Conservation (phyloP, 2,888 invertebrate genomes). For the Tromatobia lineatoria region DNA sequence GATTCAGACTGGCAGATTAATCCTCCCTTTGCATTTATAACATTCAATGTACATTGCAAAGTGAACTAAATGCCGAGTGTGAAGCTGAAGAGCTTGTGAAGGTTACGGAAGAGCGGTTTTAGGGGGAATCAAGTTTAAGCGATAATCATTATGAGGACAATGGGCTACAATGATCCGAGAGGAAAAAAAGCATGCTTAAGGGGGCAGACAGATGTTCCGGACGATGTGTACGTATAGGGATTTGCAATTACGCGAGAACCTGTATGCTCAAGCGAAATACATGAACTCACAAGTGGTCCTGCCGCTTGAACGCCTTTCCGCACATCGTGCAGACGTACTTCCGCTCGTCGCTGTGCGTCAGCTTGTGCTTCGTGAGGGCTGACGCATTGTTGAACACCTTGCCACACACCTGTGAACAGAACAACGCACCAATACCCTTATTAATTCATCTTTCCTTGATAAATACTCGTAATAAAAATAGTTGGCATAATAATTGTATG, state of each 20-base stretch:
- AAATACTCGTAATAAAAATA: not conserved
- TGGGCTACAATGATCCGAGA: conserved; percentile 14
- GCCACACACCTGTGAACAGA: conserved; percentile 92
- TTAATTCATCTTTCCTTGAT: conserved; percentile 5
- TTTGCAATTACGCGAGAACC: conserved; percentile 54
- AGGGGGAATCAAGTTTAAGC: not conserved
- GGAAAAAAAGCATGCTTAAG: not conserved
- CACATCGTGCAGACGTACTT: conserved; percentile 98
- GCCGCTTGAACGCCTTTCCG: conserved; percentile 98
- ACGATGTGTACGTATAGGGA: conserved; percentile 5
- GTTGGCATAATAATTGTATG: not conserved
- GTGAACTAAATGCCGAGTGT: not conserved
- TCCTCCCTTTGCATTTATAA: not conserved
- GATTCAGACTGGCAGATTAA: no score
- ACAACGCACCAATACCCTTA: conserved; percentile 20
- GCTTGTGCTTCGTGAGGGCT: conserved; percentile 97
- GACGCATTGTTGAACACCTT: conserved; percentile 99
- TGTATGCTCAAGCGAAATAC: conserved; percentile 14
- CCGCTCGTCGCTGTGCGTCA: conserved; percentile 99
- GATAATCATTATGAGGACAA: conserved; percentile 30
- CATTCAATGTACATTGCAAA: not conserved
- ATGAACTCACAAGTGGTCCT: conserved; percentile 97
- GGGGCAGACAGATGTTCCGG: conserved; percentile 5
- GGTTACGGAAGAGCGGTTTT: not conserved
- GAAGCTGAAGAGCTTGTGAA: not conserved